Evolutionary conservation across 2,113 vertebrate species (phyloP).

Genomic region (Platanista minor): DNA sequence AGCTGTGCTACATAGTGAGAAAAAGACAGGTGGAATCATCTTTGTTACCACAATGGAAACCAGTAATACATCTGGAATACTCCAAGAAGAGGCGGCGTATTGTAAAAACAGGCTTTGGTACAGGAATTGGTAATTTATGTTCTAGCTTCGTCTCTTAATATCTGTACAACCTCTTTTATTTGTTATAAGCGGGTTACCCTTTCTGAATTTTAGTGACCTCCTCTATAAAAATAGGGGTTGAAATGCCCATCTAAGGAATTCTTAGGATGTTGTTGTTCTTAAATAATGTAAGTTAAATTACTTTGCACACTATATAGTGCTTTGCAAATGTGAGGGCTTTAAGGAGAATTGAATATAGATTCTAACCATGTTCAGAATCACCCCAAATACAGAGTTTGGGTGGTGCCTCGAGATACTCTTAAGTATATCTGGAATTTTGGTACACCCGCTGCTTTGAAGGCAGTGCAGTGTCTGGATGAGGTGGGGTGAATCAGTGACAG

Average conservation of each 20-base stretch:
- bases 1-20: background rate
- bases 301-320: background rate
- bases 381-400: background rate
- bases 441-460: background rate
- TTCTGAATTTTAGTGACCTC: background rate
- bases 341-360: background rate
- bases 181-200: background rate
- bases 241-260: background rate
- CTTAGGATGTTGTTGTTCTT: background rate
- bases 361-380: background rate
- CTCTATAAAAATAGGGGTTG: background rate
- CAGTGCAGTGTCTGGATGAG: background rate
- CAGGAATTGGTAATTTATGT: background rate
- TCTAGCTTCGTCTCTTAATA: background rate
- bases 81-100: background rate
- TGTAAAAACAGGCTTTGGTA: background rate
- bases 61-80: background rate
- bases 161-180: background rate
- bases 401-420: background rate
- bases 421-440: background rate
- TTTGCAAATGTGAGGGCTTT: background rate
- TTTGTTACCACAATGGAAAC: background rate
- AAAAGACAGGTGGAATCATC: background rate
- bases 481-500: background rate
- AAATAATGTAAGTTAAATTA: background rate